Conservation (phyloP, 2,797 vertebrate genomes). For the Poeciliopsis turneri region DNA sequence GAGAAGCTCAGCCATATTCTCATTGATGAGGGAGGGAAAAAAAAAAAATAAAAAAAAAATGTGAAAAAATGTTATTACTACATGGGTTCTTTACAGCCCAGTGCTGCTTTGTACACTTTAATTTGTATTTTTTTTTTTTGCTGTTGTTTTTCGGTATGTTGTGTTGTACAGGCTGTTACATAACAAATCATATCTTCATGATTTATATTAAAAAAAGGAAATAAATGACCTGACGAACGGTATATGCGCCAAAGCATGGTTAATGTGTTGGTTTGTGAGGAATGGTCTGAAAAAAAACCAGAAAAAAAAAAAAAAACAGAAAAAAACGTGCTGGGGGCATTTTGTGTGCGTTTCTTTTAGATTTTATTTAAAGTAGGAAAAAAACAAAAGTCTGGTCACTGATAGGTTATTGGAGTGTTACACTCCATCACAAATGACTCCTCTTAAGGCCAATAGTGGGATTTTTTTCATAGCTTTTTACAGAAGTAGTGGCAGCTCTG, state of each 20-base stretch:
- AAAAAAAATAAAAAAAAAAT: slow-evolving; percentile 70
- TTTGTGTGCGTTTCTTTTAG: slow-evolving; percentile 38
- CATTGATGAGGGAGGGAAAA: slow-evolving; percentile 42
- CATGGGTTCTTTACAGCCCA: slow-evolving; percentile 74
- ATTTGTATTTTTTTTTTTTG: slow-evolving; percentile 50
- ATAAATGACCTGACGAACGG: slow-evolving; percentile 72
- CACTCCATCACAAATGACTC: slow-evolving; percentile 75
- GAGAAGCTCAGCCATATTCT: slow-evolving; percentile 48
- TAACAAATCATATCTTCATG: slow-evolving; percentile 84
- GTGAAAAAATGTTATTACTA: slow-evolving; percentile 73
- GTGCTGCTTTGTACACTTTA: slow-evolving; percentile 82
- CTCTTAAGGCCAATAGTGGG: slow-evolving; percentile 78
- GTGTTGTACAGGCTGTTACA: slow-evolving; percentile 86
- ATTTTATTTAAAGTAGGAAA: slow-evolving; percentile 78
- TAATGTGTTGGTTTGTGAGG: neutral
- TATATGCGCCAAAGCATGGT: slow-evolving; percentile 71
- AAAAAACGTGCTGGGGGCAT: slow-evolving; percentile 40
- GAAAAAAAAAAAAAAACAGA: slow-evolving; percentile 12
- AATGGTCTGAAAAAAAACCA: neutral
- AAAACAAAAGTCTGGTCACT: slow-evolving; percentile 65
- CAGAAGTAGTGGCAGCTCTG: slow-evolving; percentile 47
- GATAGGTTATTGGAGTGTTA: slow-evolving; percentile 78
- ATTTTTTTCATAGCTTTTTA: slow-evolving; percentile 55
- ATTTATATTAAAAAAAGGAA: slow-evolving; percentile 76
- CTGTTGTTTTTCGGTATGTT: slow-evolving; percentile 69